Percentiles rank a stretch among this genome's conserved stretches.
Evolutionary conservation across 2,888 invertebrate genomes (phyloP).

Genomic region (Sminthurinus aureus): DNA sequence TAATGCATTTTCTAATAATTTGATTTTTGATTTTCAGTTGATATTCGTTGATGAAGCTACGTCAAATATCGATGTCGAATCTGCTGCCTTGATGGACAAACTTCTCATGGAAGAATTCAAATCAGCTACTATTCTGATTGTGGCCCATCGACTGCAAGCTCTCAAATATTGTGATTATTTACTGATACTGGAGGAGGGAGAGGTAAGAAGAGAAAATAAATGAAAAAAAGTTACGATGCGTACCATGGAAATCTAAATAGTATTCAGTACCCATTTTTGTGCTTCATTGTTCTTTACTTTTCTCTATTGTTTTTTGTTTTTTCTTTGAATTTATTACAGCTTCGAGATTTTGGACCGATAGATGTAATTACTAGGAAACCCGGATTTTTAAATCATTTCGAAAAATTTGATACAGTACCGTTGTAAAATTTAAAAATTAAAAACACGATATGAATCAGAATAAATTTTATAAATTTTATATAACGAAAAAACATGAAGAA

Average conservation of each 20-base stretch:
- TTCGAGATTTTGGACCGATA: conserved; percentile 56
- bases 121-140: conserved; percentile 54
- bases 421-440: conserved; percentile 23
- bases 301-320: no score
- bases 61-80: conserved; percentile 57
- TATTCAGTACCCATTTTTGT: no score
- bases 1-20: background rate
- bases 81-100: conserved; percentile 53
- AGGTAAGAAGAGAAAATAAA: no score
- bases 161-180: conserved; percentile 55
- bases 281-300: no score
- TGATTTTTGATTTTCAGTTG: conserved; percentile 42
- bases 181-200: conserved; percentile 57
- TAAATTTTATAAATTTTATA: no score
- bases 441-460: background rate
- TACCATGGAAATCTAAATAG: background rate
- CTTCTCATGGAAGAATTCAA: conserved; percentile 54
- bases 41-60: conserved; percentile 59
- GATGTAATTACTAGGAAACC: conserved; percentile 53
- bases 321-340: no score
- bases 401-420: conserved; percentile 52
- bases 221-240: background rate
- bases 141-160: conserved; percentile 57
- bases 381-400: conserved; percentile 55
- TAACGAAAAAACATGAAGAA: no score